Conservation (phyloP, 2,797 vertebrate genomes). For the Eurystomus glaucurus region DNA sequence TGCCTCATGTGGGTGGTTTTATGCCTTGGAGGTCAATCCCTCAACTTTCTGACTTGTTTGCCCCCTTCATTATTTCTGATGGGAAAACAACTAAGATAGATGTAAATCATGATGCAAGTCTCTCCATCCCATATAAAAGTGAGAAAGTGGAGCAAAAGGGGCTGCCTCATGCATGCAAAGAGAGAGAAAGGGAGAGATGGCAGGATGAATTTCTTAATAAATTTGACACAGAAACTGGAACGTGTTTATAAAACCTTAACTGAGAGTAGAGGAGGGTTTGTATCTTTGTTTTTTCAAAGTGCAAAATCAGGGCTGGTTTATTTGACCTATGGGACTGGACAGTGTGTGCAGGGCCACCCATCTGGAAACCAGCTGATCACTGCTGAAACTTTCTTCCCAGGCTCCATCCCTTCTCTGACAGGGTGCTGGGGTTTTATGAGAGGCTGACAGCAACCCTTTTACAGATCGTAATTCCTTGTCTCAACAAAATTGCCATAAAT, state of each 20-base stretch:
- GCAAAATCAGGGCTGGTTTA: slow-evolving; percentile 74
- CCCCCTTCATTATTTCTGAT: slow-evolving; percentile 80
- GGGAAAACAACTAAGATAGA: slow-evolving; percentile 76
- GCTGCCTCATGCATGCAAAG: neutral
- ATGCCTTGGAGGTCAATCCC: slow-evolving; percentile 79
- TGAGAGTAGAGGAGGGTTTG: slow-evolving; percentile 43
- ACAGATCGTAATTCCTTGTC: slow-evolving; percentile 88
- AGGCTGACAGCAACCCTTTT: slow-evolving; percentile 87
- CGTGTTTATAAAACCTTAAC: slow-evolving; percentile 73
- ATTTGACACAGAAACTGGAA: slow-evolving; percentile 75
- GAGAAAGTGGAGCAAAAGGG: slow-evolving; percentile 50
- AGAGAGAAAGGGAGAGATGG: neutral
- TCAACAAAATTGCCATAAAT: slow-evolving; percentile 88
- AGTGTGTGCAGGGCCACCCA: slow-evolving; percentile 83
- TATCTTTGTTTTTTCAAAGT: slow-evolving; percentile 66
- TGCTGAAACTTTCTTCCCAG: slow-evolving; percentile 65
- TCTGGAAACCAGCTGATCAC: slow-evolving; percentile 92
- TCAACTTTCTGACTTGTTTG: slow-evolving; percentile 76
- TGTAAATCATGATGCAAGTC: slow-evolving; percentile 82
- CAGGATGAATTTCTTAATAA: slow-evolving; percentile 71
- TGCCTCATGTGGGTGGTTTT: slow-evolving; percentile 79
- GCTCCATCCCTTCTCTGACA: slow-evolving; percentile 55
- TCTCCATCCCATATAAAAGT: slow-evolving; percentile 6
- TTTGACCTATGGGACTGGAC: slow-evolving; percentile 57
- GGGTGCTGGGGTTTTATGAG: slow-evolving; percentile 85